Evolutionary conservation across 2,888 invertebrate species (phyloP).

Genomic region (Entomobrya proxima): DNA sequence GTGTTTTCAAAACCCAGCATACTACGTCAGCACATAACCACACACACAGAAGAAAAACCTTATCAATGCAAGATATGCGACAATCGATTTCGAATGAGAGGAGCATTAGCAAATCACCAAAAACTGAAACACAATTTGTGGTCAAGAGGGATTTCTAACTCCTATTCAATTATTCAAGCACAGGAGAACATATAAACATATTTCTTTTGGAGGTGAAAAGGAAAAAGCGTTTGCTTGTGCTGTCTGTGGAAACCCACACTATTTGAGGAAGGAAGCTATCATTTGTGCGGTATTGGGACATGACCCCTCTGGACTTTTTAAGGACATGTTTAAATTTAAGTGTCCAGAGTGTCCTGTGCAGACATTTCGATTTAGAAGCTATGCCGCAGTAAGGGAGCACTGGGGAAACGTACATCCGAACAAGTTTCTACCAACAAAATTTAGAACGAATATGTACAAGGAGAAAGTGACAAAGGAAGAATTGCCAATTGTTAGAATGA

Average conservation of each 20-base stretch:
- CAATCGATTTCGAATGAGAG: background rate
- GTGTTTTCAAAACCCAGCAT: background rate
- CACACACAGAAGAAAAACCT: slow-evolving; percentile 5
- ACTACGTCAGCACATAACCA: background rate
- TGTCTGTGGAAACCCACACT: slow-evolving; percentile 16
- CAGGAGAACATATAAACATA: background rate
- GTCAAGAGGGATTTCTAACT: background rate
- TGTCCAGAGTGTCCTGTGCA: slow-evolving; percentile 25
- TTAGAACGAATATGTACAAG: background rate
- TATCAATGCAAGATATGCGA: background rate
- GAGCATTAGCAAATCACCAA: background rate
- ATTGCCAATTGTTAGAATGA: background rate
- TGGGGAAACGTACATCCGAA: background rate
- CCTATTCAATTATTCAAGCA: background rate
- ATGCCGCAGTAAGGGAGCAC: background rate
- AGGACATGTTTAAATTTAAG: slow-evolving; percentile 11
- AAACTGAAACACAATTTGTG: background rate
- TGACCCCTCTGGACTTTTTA: background rate
- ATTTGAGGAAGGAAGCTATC: background rate
- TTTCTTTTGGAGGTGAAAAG: background rate
- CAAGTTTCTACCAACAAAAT: background rate
- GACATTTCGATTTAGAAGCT: background rate
- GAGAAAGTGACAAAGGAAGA: background rate
- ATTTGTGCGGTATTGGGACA: slow-evolving; percentile 2
- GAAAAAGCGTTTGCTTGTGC: slow-evolving; percentile 10